Evolutionary conservation across 2,113 vertebrate species (phyloP).

Genomic region (Myotis davidii): DNA sequence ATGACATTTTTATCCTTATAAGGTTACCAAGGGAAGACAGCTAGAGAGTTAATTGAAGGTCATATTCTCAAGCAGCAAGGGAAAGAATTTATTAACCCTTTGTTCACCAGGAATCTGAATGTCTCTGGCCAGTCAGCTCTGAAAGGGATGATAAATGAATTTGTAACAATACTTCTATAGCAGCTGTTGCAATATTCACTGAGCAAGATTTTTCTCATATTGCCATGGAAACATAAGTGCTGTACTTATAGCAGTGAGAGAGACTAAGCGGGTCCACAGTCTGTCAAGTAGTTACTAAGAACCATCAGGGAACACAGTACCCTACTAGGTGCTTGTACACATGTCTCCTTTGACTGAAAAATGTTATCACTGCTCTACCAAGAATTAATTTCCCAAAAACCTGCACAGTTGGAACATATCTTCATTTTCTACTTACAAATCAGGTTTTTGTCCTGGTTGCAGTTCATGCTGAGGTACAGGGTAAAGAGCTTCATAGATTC

Average conservation of each 20-base stretch:
- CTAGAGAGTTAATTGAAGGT: not conserved
- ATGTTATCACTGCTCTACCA: not conserved
- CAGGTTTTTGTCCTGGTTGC: conserved; percentile 83
- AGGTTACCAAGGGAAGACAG: not conserved
- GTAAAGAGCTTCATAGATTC: conserved; percentile 86
- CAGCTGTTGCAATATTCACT: not conserved
- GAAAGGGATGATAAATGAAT: conserved; percentile 9
- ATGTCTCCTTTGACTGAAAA: not conserved
- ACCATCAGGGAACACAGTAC: not conserved
- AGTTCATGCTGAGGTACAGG: conserved; percentile 81
- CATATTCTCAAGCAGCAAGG: not conserved
- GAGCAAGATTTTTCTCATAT: not conserved
- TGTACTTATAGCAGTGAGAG: not conserved
- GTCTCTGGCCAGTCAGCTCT: not conserved
- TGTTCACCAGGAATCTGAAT: not conserved
- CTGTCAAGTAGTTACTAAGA: not conserved
- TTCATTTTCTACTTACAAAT: conserved; percentile 86
- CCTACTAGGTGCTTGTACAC: not conserved
- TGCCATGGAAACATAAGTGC: not conserved
- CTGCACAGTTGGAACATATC: not conserved
- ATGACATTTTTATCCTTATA: conserved; percentile 4
- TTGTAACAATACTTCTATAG: not conserved
- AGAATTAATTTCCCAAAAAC: not conserved
- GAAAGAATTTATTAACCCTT: not conserved
- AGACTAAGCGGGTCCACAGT: not conserved